A percentile compares a stretch with the other conserved stretches of the same genome.
Evolutionary conservation across 2,113 vertebrate genomes (phyloP).

Genomic region (Dicaeum eximium): DNA sequence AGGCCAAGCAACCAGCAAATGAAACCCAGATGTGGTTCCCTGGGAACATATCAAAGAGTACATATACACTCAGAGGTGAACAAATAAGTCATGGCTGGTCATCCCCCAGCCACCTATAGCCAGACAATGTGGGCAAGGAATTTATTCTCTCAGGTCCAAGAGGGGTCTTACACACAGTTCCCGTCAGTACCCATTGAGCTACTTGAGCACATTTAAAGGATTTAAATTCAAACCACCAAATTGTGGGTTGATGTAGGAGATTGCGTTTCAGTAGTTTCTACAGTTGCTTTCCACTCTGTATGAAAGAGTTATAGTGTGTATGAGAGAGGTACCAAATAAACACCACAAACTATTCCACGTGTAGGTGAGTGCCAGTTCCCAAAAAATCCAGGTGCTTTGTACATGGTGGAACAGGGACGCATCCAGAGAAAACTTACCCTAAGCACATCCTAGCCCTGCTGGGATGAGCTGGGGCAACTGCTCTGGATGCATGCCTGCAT

Average conservation of each 20-base stretch:
- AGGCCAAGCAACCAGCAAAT: background rate
- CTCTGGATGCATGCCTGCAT: background rate
- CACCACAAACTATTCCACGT: background rate
- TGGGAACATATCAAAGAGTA: background rate
- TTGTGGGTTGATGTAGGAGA: background rate
- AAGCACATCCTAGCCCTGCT: background rate
- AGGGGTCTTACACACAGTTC: background rate
- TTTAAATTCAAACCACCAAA: background rate
- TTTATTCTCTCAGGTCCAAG: background rate
- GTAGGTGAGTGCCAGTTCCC: background rate
- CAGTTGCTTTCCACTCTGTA: background rate
- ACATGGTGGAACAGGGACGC: background rate
- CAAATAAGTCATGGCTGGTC: background rate
- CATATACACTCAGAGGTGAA: background rate
- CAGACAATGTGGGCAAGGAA: background rate
- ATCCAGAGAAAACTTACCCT: background rate
- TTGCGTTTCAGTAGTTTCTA: background rate
- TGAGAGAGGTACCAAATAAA: background rate
- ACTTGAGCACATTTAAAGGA: background rate
- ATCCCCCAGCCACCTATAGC: background rate
- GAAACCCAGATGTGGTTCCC: background rate
- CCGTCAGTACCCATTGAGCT: accelerated
- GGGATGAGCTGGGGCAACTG: background rate
- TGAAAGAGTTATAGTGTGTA: background rate
- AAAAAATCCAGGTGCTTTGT: background rate